Conservation (phyloP, 30 jellyfish, hydroid and myxozoan species). For the Kudoa iwatai region DNA sequence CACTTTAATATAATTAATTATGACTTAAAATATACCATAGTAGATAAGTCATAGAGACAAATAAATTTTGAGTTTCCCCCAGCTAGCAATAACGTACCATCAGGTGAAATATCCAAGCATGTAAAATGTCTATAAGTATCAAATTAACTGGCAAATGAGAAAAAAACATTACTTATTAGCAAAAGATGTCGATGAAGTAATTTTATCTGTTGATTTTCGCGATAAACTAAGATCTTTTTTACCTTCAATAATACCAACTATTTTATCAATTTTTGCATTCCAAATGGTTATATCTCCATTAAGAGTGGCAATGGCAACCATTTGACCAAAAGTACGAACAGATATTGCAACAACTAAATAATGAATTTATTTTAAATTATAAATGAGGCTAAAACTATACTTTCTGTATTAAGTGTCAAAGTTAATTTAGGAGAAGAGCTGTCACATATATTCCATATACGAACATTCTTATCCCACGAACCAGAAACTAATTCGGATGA, state of each 20-base stretch:
- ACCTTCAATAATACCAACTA: not conserved
- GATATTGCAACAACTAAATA: not conserved
- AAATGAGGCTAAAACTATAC: too few relatives aligned
- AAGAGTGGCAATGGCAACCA: not conserved
- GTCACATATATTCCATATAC: conserved; percentile 78
- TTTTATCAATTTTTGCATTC: not conserved
- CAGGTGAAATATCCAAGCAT: conserved; percentile 36
- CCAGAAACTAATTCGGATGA: conserved; percentile 32
- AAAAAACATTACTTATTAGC: too few relatives aligned
- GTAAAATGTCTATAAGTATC: conserved; percentile 85
- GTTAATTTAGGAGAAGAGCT: too few relatives aligned
- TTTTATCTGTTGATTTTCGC: not conserved
- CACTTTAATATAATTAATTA: too few relatives aligned
- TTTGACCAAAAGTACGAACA: not conserved
- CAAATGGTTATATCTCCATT: not conserved
- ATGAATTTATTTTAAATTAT: too few relatives aligned
- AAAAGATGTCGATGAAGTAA: too few relatives aligned
- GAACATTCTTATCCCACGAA: conserved; percentile 65
- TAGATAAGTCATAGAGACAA: conserved; percentile 10
- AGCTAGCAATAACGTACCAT: conserved; percentile 32
- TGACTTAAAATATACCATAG: too few relatives aligned
- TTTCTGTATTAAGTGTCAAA: not conserved
- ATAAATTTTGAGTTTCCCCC: conserved; percentile 57
- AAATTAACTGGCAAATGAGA: too few relatives aligned
- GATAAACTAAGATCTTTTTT: not conserved